Percentiles rank a stretch among this genome's conserved stretches.
These are phyloP conservation scores for Anoplius nigerrimus DNA, from an alignment of 2,888 invertebrate species.

Conservation along the genomic window DNA sequence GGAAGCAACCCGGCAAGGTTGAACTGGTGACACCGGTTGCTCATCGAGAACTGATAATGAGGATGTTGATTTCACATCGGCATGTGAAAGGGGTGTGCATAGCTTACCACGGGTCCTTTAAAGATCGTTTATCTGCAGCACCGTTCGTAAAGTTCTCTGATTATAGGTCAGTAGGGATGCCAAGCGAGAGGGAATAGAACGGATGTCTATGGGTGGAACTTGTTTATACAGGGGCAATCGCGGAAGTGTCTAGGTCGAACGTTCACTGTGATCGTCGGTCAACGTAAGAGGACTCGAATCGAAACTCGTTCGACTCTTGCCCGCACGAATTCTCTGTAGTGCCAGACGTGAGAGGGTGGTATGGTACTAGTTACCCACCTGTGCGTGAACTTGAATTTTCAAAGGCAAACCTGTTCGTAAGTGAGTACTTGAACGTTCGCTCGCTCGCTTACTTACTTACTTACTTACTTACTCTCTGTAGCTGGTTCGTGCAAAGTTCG, in stretches of 20 bases:
- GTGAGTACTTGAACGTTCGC: too few relatives aligned
- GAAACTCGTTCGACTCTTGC: constrained; percentile 11
- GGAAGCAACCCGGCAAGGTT: too few relatives aligned
- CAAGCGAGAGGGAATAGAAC: constrained; percentile 7
- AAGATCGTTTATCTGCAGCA: too few relatives aligned
- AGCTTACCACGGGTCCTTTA: too few relatives aligned
- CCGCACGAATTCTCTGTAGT: constrained; percentile 44
- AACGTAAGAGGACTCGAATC: too few relatives aligned
- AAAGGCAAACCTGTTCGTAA: constrained; percentile 40
- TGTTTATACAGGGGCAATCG: constrained; percentile 1
- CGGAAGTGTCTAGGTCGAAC: neutral
- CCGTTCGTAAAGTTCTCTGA: constrained; percentile 21
- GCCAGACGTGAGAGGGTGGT: constrained; percentile 37
- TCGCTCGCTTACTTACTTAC: too few relatives aligned
- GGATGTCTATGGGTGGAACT: constrained; percentile 6
- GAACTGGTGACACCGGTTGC: neutral
- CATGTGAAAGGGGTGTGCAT: too few relatives aligned
- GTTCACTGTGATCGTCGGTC: too few relatives aligned
- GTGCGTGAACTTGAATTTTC: constrained; percentile 56
- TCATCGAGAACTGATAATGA: too few relatives aligned
- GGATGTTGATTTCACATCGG: too few relatives aligned
- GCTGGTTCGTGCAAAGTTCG: neutral
- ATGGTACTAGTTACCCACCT: constrained; percentile 55
- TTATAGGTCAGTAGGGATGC: constrained; percentile 16
- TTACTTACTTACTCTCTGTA: neutral